Base-by-base conservation (phyloP, 2,113 vertebrate genomes). In the Lamprotornis superbus region DNA sequence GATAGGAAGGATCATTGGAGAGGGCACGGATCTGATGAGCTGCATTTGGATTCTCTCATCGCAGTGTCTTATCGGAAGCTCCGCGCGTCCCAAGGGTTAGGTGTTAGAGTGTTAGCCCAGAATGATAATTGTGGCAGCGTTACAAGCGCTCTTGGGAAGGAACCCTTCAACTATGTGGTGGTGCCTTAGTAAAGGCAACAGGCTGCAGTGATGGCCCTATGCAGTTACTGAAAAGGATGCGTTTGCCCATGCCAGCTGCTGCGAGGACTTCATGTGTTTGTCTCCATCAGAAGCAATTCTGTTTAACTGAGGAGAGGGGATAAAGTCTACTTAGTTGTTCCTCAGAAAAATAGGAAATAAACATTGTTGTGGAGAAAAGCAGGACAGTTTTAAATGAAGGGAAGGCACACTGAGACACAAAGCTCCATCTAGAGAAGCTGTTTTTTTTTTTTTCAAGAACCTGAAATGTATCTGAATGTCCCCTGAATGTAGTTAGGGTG, bases 81-180 rank as follows among this genome's bases (percentile, higher is more conserved):
- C 31, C 1, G 11, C 23, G 46, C 76, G 77, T 94, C 97, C 67
- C 61, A 76, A 77, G 89, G 95, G 89, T 40, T 46, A 44, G 61
- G 55, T 75, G 57, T 83, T 86, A 67, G 91, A 97, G 83, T 8
- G 80, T 90, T 83, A 96, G 86, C 69, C 37, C 69, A 16, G 89
- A 47, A 73, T 75, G 92, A 52, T 96, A 75, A 89, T 89, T 93
- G 87, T 88, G 71, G 91, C 90, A 73, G 46, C 15, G 1, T 59
- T 88, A 57, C 2, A 1, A 95, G 90, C 55, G 83, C 84, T 94
- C 40, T 71, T 59, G 64, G 76, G 94, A 95, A 91, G 55, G 71
- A 94, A 79, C 78, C 83, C 75, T 95, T 89, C 55, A 44, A 81
- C 74, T 91, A 57, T 78, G 90, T 80, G 67, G 22, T 6, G 46